Evolutionary conservation across 2,888 invertebrate species (phyloP).

Genomic region (Dolomedes plantarius): DNA sequence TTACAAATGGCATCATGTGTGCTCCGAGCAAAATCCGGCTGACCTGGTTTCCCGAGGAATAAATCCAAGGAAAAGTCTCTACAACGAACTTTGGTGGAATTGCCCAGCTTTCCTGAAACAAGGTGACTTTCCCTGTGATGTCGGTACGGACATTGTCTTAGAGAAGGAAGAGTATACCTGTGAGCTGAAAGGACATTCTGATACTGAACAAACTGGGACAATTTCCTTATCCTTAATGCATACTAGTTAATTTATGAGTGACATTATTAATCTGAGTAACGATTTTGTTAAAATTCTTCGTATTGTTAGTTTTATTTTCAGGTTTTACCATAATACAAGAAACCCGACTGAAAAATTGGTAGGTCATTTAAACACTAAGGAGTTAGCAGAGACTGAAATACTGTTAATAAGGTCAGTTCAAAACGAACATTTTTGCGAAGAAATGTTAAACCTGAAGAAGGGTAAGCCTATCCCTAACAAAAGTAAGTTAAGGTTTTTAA

Average conservation of each 20-base stretch:
- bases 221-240: not conserved
- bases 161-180: no score
- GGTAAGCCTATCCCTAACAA: not conserved
- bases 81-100: not conserved
- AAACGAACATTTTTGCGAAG: not conserved
- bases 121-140: not conserved
- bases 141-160: no score
- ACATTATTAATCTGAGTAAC: not conserved
- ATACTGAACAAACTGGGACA: no score
- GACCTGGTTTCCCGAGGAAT: constrained; percentile 74
- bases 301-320: not conserved
- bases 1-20: constrained; percentile 74
- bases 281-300: not conserved
- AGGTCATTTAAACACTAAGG: not conserved
- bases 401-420: not conserved
- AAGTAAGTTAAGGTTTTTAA: not conserved
- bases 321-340: constrained; percentile 1
- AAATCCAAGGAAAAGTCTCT: constrained; percentile 39
- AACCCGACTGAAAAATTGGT: not conserved
- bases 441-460: not conserved
- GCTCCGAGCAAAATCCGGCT: constrained; percentile 74
- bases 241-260: not conserved
- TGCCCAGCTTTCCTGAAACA: not conserved
- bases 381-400: not conserved
- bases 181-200: no score